Evolutionary conservation across 2,113 vertebrate species (phyloP), one percentile per base, ranked within the genome.

Genomic region (Rafetus swinhoei): DNA sequence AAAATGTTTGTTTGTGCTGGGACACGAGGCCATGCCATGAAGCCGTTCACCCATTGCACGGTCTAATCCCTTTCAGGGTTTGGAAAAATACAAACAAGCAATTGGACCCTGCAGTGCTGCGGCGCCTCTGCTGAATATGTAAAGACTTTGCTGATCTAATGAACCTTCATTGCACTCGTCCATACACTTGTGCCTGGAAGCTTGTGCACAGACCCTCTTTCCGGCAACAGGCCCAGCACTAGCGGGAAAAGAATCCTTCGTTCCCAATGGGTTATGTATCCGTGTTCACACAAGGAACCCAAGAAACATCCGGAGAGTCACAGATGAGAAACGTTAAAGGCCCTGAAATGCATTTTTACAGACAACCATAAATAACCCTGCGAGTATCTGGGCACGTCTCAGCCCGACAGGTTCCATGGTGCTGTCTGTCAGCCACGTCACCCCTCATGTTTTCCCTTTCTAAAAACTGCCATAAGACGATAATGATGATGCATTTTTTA

Each of bases 401-500:
- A 22, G 24, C 18, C 86, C 91, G 95, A 94, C 89, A 91, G 76
- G 79, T 95, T 91, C 87, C 85, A 65, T 25, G 11, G 72, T 93
- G 86, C 83, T 54, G 86, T 93, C n/a, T 69, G 84, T 86, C 29
- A 94, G 90, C 80, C 79, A 92, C 79, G 80, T 22, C 65, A 91
- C 52, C 79, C 89, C 85, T 96, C 87, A 96, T 95, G 85, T 85
- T 93, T 89, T 87, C 87, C 81, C 91, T 87, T 93, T 89, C 87
- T 96, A 69, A 81, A 97, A 95, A 82, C 89, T 93, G 92, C 25
- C 87, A 95, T 72, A 83, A 95, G 91, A 95, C 93, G 92, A 93
- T 62, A 86, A 80, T 84, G 24, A 92, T 87, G 81, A 95, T 84
- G 62, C n/a, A 65, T 55, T 39, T 15, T 35, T 35, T 11, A 72